These are phyloP conservation scores for Crotalus tigris DNA, from an alignment of 2,113 vertebrate species.

Conservation along the genomic window DNA sequence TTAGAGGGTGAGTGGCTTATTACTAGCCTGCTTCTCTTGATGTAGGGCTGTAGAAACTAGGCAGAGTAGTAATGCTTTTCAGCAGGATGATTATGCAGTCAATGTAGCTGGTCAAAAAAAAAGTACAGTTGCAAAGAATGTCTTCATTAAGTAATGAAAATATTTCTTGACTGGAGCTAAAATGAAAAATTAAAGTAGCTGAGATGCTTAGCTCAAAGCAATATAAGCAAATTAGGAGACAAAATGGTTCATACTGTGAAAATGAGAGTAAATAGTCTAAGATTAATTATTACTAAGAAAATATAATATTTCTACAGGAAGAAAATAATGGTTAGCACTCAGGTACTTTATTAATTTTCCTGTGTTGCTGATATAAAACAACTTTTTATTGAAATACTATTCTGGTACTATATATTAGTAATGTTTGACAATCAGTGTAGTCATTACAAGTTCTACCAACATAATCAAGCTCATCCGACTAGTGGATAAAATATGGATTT, in stretches of 20 bases:
- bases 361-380: background rate
- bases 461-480: background rate
- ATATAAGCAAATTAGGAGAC: constrained; percentile 73
- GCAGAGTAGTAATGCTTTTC: constrained; percentile 42
- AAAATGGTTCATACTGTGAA: constrained; percentile 67
- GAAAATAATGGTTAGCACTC: constrained; percentile 45
- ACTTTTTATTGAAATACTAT: constrained; percentile 7
- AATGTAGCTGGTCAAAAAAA: constrained; percentile 60
- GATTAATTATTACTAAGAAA: constrained; percentile 61
- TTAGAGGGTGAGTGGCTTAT: background rate
- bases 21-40: background rate
- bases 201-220: constrained; percentile 71
- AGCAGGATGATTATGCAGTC: constrained; percentile 69
- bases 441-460: background rate
- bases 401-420: background rate
- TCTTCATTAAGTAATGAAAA: constrained; percentile 63
- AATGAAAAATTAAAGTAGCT: constrained; percentile 76
- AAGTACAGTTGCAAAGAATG: constrained; percentile 61
- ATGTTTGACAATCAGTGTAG: background rate
- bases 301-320: constrained; percentile 50
- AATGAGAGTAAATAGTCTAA: constrained; percentile 76
- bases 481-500: background rate
- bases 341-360: background rate
- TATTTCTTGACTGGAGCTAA: constrained; percentile 60
- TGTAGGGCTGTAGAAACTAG: background rate